A percentile compares a stretch with the other conserved stretches of the same genome.
These are phyloP conservation scores for Drosophila villosipedis DNA, from an alignment of 2,888 invertebrate genomes.

Conservation along the genomic window DNA sequence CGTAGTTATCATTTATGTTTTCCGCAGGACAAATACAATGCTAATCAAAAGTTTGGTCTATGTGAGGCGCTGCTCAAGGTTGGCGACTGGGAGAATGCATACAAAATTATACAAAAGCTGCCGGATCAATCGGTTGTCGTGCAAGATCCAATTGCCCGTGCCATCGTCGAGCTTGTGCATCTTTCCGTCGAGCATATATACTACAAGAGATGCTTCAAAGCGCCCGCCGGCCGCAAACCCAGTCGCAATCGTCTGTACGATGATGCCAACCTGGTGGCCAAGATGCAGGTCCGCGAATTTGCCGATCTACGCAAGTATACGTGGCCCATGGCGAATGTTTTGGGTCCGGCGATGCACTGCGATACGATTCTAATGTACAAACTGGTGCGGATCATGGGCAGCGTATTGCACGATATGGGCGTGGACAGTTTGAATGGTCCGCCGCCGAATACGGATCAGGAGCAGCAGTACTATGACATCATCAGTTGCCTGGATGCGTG, in stretches of 20 bases:
- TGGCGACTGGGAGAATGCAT: constrained; percentile 96
- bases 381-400: constrained; percentile 87
- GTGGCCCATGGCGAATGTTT: constrained; percentile 93
- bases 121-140: constrained; percentile 93
- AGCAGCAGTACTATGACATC: constrained; percentile 92
- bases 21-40: constrained; percentile 80
- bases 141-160: constrained; percentile 91
- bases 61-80: constrained; percentile 94
- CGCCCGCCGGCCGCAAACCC: constrained; percentile 88
- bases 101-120: constrained; percentile 91
- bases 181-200: constrained; percentile 95
- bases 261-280: constrained; percentile 75
- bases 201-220: constrained; percentile 89
- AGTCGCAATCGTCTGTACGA: constrained; percentile 85
- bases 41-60: constrained; percentile 97
- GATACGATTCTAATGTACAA: constrained; percentile 97
- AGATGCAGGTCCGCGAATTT: constrained; percentile 88
- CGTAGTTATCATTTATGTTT: not conserved
- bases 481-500: constrained; percentile 94
- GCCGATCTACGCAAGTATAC: constrained; percentile 90
- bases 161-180: constrained; percentile 92
- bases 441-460: constrained; percentile 81
- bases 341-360: constrained; percentile 95
- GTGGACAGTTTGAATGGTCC: constrained; percentile 84
- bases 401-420: constrained; percentile 84